phyloP scores from a whole-genome alignment of 1,140 invertebrate species.

The Aethina tumida region DNA sequence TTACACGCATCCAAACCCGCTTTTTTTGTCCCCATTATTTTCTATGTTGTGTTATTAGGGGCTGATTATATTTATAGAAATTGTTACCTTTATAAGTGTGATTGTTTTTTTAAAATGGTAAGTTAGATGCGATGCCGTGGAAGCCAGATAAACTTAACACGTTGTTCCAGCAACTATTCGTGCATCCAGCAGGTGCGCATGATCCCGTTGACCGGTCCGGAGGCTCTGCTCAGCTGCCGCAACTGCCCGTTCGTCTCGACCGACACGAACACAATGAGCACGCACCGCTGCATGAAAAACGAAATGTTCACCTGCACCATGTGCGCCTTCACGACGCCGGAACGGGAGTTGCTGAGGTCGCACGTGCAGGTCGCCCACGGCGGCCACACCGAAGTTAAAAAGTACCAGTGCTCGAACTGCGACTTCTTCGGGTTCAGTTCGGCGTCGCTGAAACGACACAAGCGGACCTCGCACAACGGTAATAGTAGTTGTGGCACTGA shows the following conservation, averaged over 20 bases:
- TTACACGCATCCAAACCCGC: neutral
- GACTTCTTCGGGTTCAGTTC: slow-evolving; percentile 4
- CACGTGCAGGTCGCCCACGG: slow-evolving; percentile 11
- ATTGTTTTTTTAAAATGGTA: no score
- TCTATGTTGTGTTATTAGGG: no score
- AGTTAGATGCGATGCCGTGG: no score
- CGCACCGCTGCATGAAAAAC: neutral
- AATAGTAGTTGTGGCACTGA: no score
- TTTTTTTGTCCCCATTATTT: neutral
- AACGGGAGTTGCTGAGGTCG: slow-evolving; percentile 10
- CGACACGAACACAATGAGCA: slow-evolving; percentile 8
- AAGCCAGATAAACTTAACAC: no score
- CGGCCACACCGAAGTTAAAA: slow-evolving; percentile 2
- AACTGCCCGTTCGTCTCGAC: slow-evolving; percentile 13
- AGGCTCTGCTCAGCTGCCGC: neutral
- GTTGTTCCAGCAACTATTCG: neutral
- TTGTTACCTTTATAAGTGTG: no score
- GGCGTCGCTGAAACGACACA: slow-evolving; percentile 8
- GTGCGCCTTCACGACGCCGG: slow-evolving; percentile 14
- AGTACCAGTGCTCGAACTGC: neutral
- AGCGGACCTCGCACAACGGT: no score
- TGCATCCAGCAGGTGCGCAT: slow-evolving; percentile 14
- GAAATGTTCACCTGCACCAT: slow-evolving; percentile 13
- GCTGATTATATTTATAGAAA: no score
- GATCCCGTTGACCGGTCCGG: slow-evolving; percentile 2